A percentile compares a stretch with the other conserved stretches of the same genome.
phyloP scores from a whole-genome alignment of 1,140 invertebrate genomes.

The Leptoteleia sp. region DNA sequence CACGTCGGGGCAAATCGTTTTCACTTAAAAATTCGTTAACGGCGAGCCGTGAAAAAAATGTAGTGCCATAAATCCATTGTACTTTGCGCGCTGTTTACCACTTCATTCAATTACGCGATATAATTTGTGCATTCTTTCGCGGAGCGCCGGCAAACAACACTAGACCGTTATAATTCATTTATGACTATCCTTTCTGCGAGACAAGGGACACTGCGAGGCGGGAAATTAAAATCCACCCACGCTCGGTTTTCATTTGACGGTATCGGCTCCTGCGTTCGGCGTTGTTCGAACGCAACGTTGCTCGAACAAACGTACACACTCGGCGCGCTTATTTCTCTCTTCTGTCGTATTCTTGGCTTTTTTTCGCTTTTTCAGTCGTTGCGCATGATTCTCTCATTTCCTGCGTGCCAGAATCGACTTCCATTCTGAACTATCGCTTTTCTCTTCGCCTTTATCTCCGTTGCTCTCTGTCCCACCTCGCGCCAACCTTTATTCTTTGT shows the following conservation, averaged over 20 bases:
- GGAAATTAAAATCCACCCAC: conserved; percentile 56
- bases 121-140: conserved; percentile 39
- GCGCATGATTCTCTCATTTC: conserved; percentile 67
- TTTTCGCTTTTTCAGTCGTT: conserved; percentile 48
- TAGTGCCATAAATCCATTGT: conserved; percentile 17
- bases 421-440: conserved; percentile 56
- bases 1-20: conserved; percentile 9
- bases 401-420: conserved; percentile 63
- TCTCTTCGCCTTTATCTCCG: conserved; percentile 44
- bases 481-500: conserved; percentile 52
- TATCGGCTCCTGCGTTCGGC: conserved; percentile 25
- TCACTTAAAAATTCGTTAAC: conserved; percentile 26
- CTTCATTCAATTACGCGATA: conserved; percentile 45
- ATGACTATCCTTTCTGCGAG: conserved; percentile 24
- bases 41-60: conserved; percentile 7
- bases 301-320: conserved; percentile 25
- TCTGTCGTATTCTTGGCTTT: conserved; percentile 3
- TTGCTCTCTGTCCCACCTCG: conserved; percentile 33
- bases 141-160: conserved; percentile 6
- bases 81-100: conserved; percentile 40
- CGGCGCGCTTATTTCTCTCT: conserved; percentile 36
- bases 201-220: conserved; percentile 25
- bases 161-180: conserved; percentile 45
- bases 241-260: conserved; percentile 16
- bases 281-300: no score